Conservation (phyloP, 2,888 invertebrate species). For the Oeneis ivallda region DNA sequence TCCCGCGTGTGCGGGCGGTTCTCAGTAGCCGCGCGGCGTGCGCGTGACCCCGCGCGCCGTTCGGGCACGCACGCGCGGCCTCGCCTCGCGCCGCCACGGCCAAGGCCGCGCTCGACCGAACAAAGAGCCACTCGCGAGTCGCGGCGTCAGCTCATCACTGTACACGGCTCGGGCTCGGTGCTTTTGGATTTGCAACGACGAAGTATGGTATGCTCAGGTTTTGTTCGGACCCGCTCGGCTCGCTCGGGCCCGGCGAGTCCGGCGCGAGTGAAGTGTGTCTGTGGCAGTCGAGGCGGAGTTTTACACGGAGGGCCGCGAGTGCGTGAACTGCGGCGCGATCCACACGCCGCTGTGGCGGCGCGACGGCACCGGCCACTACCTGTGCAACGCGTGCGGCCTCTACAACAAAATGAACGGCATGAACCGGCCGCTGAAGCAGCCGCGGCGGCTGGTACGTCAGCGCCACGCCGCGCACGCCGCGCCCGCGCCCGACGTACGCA, state of each 20-base stretch:
- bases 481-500: conserved; percentile 58
- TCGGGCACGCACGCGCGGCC: not conserved
- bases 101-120: not conserved
- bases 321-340: conserved; percentile 98
- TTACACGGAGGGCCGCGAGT: conserved; percentile 96
- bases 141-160: no score
- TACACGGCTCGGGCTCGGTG: no score
- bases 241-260: not conserved
- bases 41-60: not conserved
- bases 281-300: conserved; percentile 85
- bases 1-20: not conserved
- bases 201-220: not conserved
- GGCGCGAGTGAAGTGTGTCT: conserved; percentile 43
- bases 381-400: conserved; percentile 99
- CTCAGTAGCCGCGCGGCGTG: not conserved
- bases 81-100: not conserved
- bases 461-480: conserved; percentile 73
- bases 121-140: not conserved
- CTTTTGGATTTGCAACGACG: not conserved
- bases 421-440: conserved; percentile 98
- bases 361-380: conserved; percentile 99
- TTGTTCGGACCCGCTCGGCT: not conserved
- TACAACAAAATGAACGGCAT: conserved; percentile 99
- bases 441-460: conserved; percentile 96
- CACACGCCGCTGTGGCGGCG: conserved; percentile 99